Conservation (phyloP, 2,113 vertebrate genomes). For the Embiotoca jacksoni region DNA sequence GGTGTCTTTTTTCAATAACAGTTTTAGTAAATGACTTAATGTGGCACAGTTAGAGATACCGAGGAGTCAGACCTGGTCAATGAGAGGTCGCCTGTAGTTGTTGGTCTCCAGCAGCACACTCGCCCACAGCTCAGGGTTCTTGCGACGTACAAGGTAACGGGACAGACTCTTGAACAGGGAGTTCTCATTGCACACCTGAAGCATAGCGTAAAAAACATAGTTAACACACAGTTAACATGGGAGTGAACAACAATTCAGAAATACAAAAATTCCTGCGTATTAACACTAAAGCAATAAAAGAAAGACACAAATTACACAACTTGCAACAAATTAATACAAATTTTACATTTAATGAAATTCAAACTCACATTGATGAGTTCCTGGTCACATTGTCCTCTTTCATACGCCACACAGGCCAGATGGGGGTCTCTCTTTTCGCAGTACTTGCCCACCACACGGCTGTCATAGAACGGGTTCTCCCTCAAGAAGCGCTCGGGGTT, state of each 20-base stretch:
- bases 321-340: neutral
- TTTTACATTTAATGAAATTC: neutral
- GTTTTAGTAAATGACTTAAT: neutral
- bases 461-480: conserved; percentile 98
- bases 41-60: neutral
- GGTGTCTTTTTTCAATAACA: neutral
- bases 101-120: conserved; percentile 97
- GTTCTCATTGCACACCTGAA: conserved; percentile 98
- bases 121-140: conserved; percentile 97
- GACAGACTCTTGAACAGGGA: conserved; percentile 99
- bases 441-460: conserved; percentile 98
- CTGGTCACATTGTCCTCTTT: conserved; percentile 97
- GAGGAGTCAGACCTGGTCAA: conserved; percentile 90
- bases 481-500: conserved; percentile 97
- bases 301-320: too few relatives aligned
- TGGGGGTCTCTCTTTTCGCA: conserved; percentile 99
- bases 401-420: conserved; percentile 97
- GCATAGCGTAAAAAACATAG: neutral
- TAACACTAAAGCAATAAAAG: neutral
- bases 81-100: conserved; percentile 95
- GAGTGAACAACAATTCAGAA: neutral
- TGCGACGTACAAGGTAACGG: conserved; percentile 96
- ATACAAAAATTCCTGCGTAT: neutral
- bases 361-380: conserved; percentile 95
- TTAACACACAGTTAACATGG: neutral